Base-by-base conservation (phyloP, 30 jellyfish, hydroid and myxozoan genomes). In the Nemopilema nomurai region DNA sequence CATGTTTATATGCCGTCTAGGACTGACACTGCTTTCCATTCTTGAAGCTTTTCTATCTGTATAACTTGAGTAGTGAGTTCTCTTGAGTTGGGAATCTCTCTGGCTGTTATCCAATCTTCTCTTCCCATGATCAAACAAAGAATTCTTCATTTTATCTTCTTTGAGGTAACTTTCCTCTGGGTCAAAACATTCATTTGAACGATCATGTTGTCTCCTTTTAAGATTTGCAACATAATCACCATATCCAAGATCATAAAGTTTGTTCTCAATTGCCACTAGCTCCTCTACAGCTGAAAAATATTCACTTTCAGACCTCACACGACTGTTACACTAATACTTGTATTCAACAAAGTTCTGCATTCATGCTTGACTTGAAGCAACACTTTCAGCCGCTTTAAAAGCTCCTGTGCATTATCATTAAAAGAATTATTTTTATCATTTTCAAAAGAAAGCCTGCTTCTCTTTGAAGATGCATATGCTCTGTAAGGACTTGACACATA, bases 231-330 rank as follows among this genome's bases (percentile, higher is more conserved):
- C 25, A 62, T 62, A 77, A 18, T 33, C 82, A 51, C 76, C 80
- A 64, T 74, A 74, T 23, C 82, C 69, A 16, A 27, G 23, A 17
- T 84, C 33, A 29, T 50, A 62, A n/a, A 84, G 76, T 23, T 41
- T 84, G 17, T 62, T 71, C 57, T 84, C 93, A 32, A 69, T 32
- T 0, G 50, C 32, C 16, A 71, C 67, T 41, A 84, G 41, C 16
- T 52, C 85, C 24, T 84, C 81, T 49, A 69, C 49, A 24, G 80
- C 83, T 9, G 88, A 69, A 67, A 84, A 84, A 76, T 84, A 84
- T 25, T 62, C 63, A 8, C 16, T 31, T 74, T 84, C 93, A 57
- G 49, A 65, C 13, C 18, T 66, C 27, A 26, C 41, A 30, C 93
- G 65, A 1, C 63, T 41, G 24, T 7, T 18, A 31, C 51, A 66